phyloP scores from a whole-genome alignment of 2,113 vertebrate species.

The Semnornis frantzii region DNA sequence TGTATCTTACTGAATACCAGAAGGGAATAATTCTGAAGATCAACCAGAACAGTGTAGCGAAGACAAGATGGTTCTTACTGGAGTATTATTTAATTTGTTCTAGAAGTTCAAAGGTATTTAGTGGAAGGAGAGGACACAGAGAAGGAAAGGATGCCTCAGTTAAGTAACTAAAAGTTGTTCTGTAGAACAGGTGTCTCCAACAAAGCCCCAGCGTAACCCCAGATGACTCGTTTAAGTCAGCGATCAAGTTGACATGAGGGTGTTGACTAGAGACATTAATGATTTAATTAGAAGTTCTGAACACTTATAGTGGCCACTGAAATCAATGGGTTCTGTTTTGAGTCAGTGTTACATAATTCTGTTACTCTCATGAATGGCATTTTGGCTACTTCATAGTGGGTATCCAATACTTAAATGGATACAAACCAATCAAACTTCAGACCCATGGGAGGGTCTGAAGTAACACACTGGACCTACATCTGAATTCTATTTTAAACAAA shows the following conservation, averaged over 20 bases:
- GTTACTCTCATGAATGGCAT: not conserved
- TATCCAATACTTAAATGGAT: not conserved
- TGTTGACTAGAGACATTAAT: not conserved
- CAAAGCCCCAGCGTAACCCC: not conserved
- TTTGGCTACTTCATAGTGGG: not conserved
- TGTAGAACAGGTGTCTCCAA: not conserved
- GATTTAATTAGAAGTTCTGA: not conserved
- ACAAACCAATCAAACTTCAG: not conserved
- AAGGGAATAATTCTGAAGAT: not conserved
- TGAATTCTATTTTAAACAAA: not conserved
- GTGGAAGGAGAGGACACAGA: not conserved
- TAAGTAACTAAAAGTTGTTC: not conserved
- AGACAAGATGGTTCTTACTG: not conserved
- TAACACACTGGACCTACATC: not conserved
- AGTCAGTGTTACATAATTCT: not conserved
- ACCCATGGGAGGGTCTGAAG: not conserved
- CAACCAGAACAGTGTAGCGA: not conserved
- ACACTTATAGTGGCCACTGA: not conserved
- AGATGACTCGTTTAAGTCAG: not conserved
- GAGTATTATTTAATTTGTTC: not conserved
- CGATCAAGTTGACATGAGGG: fast-evolving
- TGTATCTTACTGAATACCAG: not conserved
- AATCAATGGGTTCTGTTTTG: not conserved
- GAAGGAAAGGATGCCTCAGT: not conserved
- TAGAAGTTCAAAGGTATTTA: not conserved